These are phyloP conservation scores for Agrotis exclamationis DNA, from an alignment of 2,888 invertebrate genomes.

Conservation along the genomic window DNA sequence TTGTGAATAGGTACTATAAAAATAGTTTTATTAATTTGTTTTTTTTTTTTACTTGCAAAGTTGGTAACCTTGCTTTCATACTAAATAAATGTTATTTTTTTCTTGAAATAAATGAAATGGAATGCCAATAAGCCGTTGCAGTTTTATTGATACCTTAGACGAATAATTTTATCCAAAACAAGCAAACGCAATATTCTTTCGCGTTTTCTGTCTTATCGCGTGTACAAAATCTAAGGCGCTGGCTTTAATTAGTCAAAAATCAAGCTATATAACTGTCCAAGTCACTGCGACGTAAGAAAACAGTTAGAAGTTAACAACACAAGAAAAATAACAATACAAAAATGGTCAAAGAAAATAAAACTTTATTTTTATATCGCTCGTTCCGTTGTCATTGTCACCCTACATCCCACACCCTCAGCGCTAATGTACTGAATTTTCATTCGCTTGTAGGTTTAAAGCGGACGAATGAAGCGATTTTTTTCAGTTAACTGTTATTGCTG, in stretches of 20 bases:
- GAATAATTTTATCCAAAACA: no score
- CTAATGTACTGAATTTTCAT: slow-evolving; percentile 63
- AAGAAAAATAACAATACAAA: no score
- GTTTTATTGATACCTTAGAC: no score
- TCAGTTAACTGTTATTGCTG: slow-evolving; percentile 50
- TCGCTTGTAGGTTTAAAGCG: slow-evolving; percentile 53
- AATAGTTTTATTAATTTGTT: slow-evolving; percentile 2
- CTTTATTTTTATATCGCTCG: neutral
- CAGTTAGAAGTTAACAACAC: no score
- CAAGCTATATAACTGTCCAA: no score
- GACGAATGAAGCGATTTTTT: slow-evolving; percentile 62
- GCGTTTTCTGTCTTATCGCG: no score
- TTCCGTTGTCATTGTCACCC: slow-evolving; percentile 28
- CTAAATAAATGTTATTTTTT: neutral
- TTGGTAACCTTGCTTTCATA: neutral
- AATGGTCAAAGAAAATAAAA: neutral
- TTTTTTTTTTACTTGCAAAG: slow-evolving; percentile 7
- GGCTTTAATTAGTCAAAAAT: no score
- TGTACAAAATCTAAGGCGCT: no score
- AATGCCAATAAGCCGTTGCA: no score
- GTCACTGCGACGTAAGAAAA: no score
- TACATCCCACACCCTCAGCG: slow-evolving; percentile 47
- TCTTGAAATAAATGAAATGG: no score
- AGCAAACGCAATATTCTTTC: no score
- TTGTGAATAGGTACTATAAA: slow-evolving; percentile 17